Base-by-base conservation (phyloP, 2,888 invertebrate species). In the Oasisia sp. region DNA sequence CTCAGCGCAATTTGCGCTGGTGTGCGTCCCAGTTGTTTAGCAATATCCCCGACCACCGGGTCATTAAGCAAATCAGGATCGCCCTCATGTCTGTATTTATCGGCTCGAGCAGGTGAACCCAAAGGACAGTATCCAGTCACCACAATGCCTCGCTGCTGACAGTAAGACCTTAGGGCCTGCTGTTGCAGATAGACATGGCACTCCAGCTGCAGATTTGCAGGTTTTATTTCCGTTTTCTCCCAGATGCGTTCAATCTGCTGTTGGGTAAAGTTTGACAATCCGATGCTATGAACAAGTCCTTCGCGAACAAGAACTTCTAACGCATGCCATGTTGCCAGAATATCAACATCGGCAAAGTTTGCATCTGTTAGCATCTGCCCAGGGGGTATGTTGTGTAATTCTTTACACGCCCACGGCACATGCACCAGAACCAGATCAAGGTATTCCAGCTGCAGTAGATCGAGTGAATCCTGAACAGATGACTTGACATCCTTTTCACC, bases 141-240 rank as follows among this genome's bases (percentile, higher is more conserved):
- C 1, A 91, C 92, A 38, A 92, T 92, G n/a, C 32, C 45, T 32
- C 27, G n/a, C 19, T 32, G n/a, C 27, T 91, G 32, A 89, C 91
- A 91, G 89, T 44, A 92, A 44, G 58, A 19, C 38, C 91, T 27
- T 32, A 92, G 32, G 27, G 32, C 8, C 89, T 11, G 9, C 91
- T 92, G 92, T 32, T 92, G 92, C n/a, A 92, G 58, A 89, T 91
- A 91, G 27, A 58, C 91, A 91, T 92, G 92, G 89, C 92, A 92
- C 89, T 92, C 92, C 9, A 92, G 45, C 56, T 92, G 92, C 27
- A 92, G 45, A 92, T 92, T 92, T 12, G 92, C 58, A 32, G 92
- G 92, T 44, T 91, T 91, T n/a, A 92, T 89, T 38, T 38, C 32
- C 12, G 91, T 38, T 38, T n/a, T 89, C n/a, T 38, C 9, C 89